Evolutionary conservation across 2,888 invertebrate genomes (phyloP).

Genomic region (Nemoura dubitans): DNA sequence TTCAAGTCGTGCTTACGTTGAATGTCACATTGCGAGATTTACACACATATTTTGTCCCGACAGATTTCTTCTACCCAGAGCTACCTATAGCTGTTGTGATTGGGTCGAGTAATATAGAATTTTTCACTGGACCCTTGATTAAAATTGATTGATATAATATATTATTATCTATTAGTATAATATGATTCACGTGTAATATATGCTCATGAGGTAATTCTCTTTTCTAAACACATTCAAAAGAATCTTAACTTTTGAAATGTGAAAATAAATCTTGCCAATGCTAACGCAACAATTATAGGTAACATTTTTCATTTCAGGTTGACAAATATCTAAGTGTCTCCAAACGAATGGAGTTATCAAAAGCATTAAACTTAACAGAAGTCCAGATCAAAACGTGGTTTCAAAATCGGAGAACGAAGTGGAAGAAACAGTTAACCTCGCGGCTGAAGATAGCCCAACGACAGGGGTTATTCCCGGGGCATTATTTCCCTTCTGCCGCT

Average conservation of each 20-base stretch:
- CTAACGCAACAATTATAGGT: too few species aligned
- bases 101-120: not conserved
- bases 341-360: conserved; percentile 92
- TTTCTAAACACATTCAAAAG: not conserved
- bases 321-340: conserved; percentile 97
- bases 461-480: conserved; percentile 76
- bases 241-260: not conserved
- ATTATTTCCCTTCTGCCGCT: conserved; percentile 44
- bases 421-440: conserved; percentile 96
- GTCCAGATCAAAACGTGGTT: conserved; percentile 98
- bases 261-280: not conserved
- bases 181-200: too few species aligned
- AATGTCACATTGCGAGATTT: too few species aligned
- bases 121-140: not conserved
- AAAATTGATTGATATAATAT: too few species aligned
- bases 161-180: too few species aligned
- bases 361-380: conserved; percentile 87
- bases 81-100: not conserved
- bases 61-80: too few species aligned
- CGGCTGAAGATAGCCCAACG: conserved; percentile 88
- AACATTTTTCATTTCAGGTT: too few species aligned
- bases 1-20: too few species aligned
- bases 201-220: too few species aligned
- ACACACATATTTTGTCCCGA: too few species aligned
- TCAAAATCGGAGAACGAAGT: conserved; percentile 93